phyloP scores from a whole-genome alignment of 2,113 vertebrate genomes.

The Spea bombifrons region DNA sequence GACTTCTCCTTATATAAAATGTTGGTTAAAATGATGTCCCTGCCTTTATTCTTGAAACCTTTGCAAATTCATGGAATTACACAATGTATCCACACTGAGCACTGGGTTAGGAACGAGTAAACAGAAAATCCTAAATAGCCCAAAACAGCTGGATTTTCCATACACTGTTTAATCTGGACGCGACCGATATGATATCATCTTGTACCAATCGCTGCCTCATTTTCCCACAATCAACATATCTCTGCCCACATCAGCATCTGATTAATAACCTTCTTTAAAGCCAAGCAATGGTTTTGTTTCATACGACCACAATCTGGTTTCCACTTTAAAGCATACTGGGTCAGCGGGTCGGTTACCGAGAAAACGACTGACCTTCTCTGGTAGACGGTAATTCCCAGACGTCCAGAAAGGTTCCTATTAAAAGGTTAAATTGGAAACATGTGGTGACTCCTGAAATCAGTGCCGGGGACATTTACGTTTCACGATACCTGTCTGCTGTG shows the following conservation, averaged over 20 bases:
- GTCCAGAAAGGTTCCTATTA: not conserved
- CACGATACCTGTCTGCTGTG: too few relatives aligned
- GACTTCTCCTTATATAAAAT: too few relatives aligned
- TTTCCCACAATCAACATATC: conserved; percentile 40
- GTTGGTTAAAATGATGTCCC: not conserved
- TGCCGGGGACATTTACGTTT: not conserved
- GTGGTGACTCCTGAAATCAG: not conserved
- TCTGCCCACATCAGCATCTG: conserved; percentile 21
- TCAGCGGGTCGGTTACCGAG: conserved; percentile 4
- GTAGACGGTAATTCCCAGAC: not conserved
- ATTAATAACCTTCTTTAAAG: conserved; percentile 21
- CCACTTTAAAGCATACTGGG: conserved; percentile 1
- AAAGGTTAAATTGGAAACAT: conserved; percentile 25
- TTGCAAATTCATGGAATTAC: not conserved
- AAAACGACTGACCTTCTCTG: not conserved
- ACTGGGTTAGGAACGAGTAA: not conserved
- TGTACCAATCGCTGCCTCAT: conserved; percentile 17
- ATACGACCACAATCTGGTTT: conserved; percentile 18
- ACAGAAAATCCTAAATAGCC: conserved; percentile 6
- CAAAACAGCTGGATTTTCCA: conserved; percentile 12
- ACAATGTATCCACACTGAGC: not conserved
- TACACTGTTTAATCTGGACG: conserved; percentile 8
- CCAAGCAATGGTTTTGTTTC: not conserved
- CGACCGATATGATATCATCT: not conserved
- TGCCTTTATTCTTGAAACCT: not conserved